Evolutionary conservation across 1,140 invertebrate genomes (phyloP).

Genomic region (Acromyrmex echinatior): DNA sequence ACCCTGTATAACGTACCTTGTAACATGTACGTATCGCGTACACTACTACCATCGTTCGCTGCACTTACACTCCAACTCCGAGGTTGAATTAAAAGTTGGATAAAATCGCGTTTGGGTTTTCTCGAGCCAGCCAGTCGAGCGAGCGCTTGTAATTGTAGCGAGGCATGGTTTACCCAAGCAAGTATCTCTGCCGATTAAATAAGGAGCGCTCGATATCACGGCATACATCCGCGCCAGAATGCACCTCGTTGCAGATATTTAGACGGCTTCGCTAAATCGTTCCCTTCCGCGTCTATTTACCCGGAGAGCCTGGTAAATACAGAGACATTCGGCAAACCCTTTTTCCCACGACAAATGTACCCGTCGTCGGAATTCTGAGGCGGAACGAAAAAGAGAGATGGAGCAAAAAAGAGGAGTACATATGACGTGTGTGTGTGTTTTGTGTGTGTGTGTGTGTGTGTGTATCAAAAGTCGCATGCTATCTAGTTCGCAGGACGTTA

Average conservation of each 20-base stretch:
- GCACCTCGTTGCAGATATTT: slow-evolving; percentile 64
- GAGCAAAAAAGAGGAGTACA: slow-evolving; percentile 15
- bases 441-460: not conserved
- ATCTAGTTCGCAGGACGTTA: not conserved
- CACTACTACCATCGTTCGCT: too few relatives aligned
- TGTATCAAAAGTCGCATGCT: slow-evolving; percentile 34
- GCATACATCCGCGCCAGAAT: slow-evolving; percentile 46
- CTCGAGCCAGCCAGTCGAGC: slow-evolving; percentile 24
- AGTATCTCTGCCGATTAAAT: slow-evolving; percentile 62
- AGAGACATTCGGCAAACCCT: slow-evolving; percentile 63
- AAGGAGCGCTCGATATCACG: slow-evolving; percentile 59
- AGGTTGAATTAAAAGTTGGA: slow-evolving; percentile 58
- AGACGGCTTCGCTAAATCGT: slow-evolving; percentile 59
- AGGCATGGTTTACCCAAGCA: slow-evolving; percentile 54
- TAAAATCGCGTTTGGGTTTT: slow-evolving; percentile 43
- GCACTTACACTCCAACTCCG: not conserved
- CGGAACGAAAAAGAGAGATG: slow-evolving; percentile 50
- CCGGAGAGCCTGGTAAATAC: slow-evolving; percentile 53
- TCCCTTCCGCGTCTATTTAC: slow-evolving; percentile 58
- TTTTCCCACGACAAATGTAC: slow-evolving; percentile 61
- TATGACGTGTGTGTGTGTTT: too few relatives aligned
- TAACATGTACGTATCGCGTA: not conserved
- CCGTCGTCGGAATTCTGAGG: slow-evolving; percentile 60
- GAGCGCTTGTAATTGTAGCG: slow-evolving; percentile 38
- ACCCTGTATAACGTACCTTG: too few relatives aligned